A percentile compares a stretch with the other conserved stretches of the same genome.
phyloP scores from a whole-genome alignment of 2,888 invertebrate species.

The Clivina fossor region DNA sequence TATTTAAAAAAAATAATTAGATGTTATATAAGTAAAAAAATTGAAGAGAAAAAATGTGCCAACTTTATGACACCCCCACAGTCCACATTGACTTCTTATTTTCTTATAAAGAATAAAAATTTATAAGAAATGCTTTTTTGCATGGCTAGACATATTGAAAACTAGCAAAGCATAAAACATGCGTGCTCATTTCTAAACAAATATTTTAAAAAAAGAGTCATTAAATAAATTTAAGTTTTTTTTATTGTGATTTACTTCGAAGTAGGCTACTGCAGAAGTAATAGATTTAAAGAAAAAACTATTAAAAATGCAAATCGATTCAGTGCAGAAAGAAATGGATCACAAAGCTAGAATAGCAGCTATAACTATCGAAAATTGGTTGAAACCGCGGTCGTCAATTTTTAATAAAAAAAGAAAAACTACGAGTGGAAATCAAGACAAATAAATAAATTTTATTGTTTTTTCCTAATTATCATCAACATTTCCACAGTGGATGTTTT shows the following conservation, averaged over 20 bases:
- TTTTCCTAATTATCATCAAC: too few species aligned
- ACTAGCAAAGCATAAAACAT: neutral
- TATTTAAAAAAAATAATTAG: constrained; percentile 8
- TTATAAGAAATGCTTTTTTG: constrained; percentile 11
- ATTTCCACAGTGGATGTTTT: too few species aligned
- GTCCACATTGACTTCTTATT: constrained; percentile 15
- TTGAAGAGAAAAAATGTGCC: constrained; percentile 15
- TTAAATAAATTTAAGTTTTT: neutral
- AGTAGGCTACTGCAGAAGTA: too few species aligned
- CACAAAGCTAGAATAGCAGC: too few species aligned
- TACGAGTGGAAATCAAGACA: too few species aligned
- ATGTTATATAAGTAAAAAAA: constrained; percentile 2
- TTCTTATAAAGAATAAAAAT: constrained; percentile 21
- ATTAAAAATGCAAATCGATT: too few species aligned
- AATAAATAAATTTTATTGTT: too few species aligned
- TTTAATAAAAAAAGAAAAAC: too few species aligned
- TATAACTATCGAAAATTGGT: too few species aligned
- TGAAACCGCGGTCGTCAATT: too few species aligned
- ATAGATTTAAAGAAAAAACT: too few species aligned
- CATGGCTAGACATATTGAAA: constrained; percentile 12
- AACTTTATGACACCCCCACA: constrained; percentile 4
- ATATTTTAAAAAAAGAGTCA: neutral
- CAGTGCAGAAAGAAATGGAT: too few species aligned
- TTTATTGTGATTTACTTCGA: neutral
- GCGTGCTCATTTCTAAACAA: constrained; percentile 1